phyloP scores from a whole-genome alignment of 2,797 vertebrate species.

The Limosa lapponica region DNA sequence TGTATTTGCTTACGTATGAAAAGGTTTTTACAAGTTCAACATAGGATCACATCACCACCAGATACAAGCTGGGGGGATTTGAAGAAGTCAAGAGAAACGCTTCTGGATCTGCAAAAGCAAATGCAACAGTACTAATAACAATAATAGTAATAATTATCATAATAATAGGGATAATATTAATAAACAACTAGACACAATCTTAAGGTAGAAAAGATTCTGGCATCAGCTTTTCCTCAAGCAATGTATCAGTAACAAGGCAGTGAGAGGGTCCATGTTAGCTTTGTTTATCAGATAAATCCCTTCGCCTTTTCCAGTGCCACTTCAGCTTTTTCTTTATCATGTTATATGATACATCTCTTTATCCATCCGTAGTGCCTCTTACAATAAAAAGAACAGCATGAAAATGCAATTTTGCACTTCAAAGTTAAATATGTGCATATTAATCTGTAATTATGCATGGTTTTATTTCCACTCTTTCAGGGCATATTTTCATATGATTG shows the following conservation, averaged over 20 bases:
- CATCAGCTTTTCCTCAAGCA: neutral
- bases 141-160: neutral
- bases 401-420: neutral
- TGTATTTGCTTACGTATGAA: accelerated
- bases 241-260: neutral
- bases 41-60: accelerated
- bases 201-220: neutral
- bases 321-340: neutral
- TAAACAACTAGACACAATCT: neutral
- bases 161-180: neutral
- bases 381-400: neutral
- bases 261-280: neutral
- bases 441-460: neutral
- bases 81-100: neutral
- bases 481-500: constrained; percentile 16
- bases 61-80: neutral
- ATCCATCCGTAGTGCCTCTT: neutral
- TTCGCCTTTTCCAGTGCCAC: neutral
- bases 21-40: neutral
- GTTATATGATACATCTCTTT: neutral
- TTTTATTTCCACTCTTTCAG: constrained; percentile 45
- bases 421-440: neutral
- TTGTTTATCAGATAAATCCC: neutral
- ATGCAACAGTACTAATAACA: neutral
- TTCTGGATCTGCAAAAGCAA: neutral